Evolutionary conservation across 2,888 invertebrate genomes (phyloP), one percentile per base, ranked within the genome.

Genomic region (Thereva nobilitata): DNA sequence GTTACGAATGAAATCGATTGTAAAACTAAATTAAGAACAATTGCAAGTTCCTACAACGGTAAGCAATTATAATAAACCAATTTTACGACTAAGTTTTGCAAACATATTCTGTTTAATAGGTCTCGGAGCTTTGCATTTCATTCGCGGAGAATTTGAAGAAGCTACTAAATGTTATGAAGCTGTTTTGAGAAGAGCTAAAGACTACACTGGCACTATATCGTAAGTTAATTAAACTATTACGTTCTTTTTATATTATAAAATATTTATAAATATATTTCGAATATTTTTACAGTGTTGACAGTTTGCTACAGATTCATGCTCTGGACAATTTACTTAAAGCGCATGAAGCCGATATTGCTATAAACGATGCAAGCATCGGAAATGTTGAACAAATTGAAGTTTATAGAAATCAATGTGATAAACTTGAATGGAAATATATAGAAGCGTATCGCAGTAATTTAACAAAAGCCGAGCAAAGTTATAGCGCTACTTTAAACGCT

Each of bases 1-100:
- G 81, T 84, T 63, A 87, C 85, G 73, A 86, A 84, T 70, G 83
- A 82, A 66, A 73, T 72, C 66, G 87, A 86, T 74, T 86, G 86
- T 74, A 89, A 89, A 77, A 86, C 86, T 66, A 82, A 84, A 66
- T 82, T 91, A 61, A 82, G 91, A 54, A 79, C 83, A 10, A 79
- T 87, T 71, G 84, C 89, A 10, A 84, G 87, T 1, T 82, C 87
- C n/a, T 78, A 87, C 63, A 91, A 91, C 78, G 91, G 87, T 83
- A 72, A 63, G 67, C 64, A 23, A 45, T 12, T 47, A 23, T 42
- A 4, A 42, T 42, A 42, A 42, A 4, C 8, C 7, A 42, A 42
- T 42, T n/a, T n/a, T n/a, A n/a, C n/a, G n/a, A n/a, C n/a, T n/a
- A 9, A n/a, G 5, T 47, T 47, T 47, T 12, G 4, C 4, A 47